Conservation (phyloP, 2,113 vertebrate species). For the Dermatemys mawii region DNA sequence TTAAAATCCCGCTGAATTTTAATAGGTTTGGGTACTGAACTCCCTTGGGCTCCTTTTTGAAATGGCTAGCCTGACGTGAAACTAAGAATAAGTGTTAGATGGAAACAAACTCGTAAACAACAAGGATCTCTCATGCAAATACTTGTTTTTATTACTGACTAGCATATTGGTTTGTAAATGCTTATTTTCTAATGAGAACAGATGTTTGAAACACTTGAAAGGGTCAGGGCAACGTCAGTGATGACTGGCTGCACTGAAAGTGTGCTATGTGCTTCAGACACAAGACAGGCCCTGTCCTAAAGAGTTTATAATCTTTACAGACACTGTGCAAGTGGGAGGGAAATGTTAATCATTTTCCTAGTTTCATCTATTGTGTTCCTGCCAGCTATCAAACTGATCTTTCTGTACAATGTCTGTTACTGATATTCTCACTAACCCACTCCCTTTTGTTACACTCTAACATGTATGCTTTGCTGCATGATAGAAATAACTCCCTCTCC, state of each 20-base stretch:
- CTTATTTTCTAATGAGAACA: background rate
- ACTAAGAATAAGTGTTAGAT: background rate
- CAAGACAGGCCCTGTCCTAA: background rate
- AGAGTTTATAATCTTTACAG: background rate
- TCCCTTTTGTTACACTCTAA: background rate
- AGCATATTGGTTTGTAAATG: background rate
- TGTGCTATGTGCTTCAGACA: background rate
- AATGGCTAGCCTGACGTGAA: slow-evolving; percentile 16
- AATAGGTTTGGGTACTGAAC: slow-evolving; percentile 5
- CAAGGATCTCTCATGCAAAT: background rate
- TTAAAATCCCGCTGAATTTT: background rate
- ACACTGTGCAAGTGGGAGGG: background rate
- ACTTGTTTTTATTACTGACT: background rate
- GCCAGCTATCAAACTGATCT: background rate
- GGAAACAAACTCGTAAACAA: background rate
- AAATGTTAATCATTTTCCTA: background rate
- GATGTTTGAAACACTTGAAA: background rate
- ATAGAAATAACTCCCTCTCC: background rate
- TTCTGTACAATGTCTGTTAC: background rate
- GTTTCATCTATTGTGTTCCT: background rate
- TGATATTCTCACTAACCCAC: background rate
- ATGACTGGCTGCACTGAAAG: background rate
- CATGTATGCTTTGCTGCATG: background rate
- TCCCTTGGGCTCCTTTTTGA: slow-evolving; percentile 13
- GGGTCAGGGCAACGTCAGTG: background rate